Evolutionary conservation across 2,113 vertebrate genomes (phyloP).

Genomic region (Holacanthus passer): DNA sequence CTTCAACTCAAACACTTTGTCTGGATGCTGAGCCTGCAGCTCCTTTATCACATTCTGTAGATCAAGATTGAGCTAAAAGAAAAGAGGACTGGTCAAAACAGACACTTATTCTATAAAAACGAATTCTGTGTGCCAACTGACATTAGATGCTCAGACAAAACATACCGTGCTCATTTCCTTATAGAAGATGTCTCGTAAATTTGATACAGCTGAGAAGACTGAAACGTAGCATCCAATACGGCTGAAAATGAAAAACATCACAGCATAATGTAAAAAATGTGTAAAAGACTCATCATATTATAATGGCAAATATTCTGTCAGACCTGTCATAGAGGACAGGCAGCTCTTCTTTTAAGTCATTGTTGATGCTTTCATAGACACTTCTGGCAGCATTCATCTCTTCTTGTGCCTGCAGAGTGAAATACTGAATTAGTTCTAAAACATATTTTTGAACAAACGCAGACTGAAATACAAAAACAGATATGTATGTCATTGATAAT

Average conservation of each 20-base stretch:
- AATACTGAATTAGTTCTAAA: not conserved
- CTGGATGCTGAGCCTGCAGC: conserved; percentile 92
- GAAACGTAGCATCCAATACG: conserved; percentile 93
- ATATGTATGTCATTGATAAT: not conserved
- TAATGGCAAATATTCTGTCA: not conserved
- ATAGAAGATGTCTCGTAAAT: conserved; percentile 91
- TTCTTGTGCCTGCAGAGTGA: conserved; percentile 88
- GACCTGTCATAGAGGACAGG: conserved; percentile 90
- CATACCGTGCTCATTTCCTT: conserved; percentile 93
- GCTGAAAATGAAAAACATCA: conserved; percentile 74
- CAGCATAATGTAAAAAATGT: not conserved
- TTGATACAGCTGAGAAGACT: conserved; percentile 93
- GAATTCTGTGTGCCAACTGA: not conserved
- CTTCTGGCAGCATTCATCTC: conserved; percentile 87
- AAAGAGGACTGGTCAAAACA: not conserved
- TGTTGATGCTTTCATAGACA: conserved; percentile 92
- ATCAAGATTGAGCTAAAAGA: conserved; percentile 88
- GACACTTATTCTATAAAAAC: not conserved
- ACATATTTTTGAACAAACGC: not conserved
- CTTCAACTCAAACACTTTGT: conserved; percentile 90
- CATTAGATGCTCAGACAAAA: not conserved
- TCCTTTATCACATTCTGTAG: conserved; percentile 92
- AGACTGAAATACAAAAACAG: not conserved
- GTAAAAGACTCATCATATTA: not conserved
- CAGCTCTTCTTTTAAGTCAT: conserved; percentile 91